Base-by-base conservation (phyloP, 2,113 vertebrate species). In the Terrapene triunguis region DNA sequence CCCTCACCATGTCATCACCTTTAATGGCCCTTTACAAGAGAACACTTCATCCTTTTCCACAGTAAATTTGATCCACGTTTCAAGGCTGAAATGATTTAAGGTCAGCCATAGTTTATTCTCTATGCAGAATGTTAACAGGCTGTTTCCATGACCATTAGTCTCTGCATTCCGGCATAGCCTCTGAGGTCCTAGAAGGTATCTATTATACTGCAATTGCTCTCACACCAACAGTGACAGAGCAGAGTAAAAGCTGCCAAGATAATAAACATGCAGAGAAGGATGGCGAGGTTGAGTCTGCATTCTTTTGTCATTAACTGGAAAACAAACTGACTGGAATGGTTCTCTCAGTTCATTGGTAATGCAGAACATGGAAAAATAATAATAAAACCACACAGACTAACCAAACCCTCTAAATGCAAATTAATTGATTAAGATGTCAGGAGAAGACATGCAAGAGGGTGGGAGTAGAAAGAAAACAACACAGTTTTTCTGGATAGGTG, bases 91-190 rank as follows among this genome's bases (percentile, higher is more conserved):
- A 96, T 92, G 93, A 54, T 82, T 80, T 74, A 97, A 95, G 96
- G 95, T 95, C 95, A 95, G 92, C 74, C 94, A 92, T 69, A 89
- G 94, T 97, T 97, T 96, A 96, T 89, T 91, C 84, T 91, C 92
- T 95, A 47, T 72, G 91, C 96, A 98, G 97, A 72, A 98, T 96
- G 97, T 92, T 94, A 96, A 96, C 93, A 94, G 79, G 82, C 80
- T 0, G n/a, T 93, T 96, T 57, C 76, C 88, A 84, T 79, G 74
- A 48, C 44, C 76, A 80, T 88, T 87, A 80, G 47, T 59, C 24
- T 98, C 82, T 94, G 80, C 62, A 95, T 93, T 91, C 82, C 48
- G 79, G 90, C 86, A 96, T 96, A 97, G 83, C 0, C 0, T 92
- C 97, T 81, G 22, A 17, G 27, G 55, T 94, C 57, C 88, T 93